phyloP scores from a whole-genome alignment of 2,113 vertebrate genomes.

The Psittacus erithacus region DNA sequence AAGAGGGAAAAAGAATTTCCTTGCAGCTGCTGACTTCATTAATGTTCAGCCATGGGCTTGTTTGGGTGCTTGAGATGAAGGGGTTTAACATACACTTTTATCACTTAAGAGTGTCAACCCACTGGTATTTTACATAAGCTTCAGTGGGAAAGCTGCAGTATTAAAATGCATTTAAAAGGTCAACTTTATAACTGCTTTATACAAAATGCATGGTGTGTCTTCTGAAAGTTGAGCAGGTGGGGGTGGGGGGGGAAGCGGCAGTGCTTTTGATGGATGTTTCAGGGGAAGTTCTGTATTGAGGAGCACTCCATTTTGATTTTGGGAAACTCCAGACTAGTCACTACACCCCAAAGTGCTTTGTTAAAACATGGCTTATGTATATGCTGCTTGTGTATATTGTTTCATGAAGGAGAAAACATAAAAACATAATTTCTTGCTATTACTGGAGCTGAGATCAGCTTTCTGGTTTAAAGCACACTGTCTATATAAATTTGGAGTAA shows the following conservation, averaged over 20 bases:
- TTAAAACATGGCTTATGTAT: not conserved
- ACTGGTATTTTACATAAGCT: not conserved
- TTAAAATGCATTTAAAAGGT: not conserved
- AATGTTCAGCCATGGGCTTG: not conserved
- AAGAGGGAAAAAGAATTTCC: not conserved
- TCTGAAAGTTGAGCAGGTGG: fast-evolving
- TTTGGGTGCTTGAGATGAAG: not conserved
- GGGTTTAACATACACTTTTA: fast-evolving
- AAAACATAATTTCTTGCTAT: not conserved
- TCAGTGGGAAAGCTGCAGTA: not conserved
- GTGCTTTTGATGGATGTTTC: not conserved
- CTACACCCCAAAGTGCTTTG: not conserved
- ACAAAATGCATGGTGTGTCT: not conserved
- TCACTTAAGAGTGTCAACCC: not conserved
- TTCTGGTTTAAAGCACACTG: not conserved
- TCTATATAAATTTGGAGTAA: not conserved
- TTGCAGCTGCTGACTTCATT: not conserved
- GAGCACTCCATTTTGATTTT: not conserved
- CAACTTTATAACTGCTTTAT: not conserved
- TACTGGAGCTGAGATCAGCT: not conserved
- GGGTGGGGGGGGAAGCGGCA: not conserved
- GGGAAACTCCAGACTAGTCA: not conserved
- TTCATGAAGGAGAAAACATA: not conserved
- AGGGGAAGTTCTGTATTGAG: not conserved
- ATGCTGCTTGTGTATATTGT: not conserved